phyloP scores from a whole-genome alignment of 2,797 vertebrate genomes.

The Cyprinella venusta region DNA sequence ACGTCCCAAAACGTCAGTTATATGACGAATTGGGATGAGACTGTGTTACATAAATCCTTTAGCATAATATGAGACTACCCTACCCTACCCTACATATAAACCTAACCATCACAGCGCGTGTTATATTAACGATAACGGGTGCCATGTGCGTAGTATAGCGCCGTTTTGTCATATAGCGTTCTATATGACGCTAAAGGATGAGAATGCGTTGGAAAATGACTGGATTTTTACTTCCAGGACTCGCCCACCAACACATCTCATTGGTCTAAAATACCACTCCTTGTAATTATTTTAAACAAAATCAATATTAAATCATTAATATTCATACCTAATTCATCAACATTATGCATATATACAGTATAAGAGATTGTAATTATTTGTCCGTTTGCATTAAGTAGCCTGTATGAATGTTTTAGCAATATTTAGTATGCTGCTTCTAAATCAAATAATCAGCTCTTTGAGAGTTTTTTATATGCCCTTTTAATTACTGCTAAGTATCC shows the following conservation, averaged over 20 bases:
- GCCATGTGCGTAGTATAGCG: too few species aligned
- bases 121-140: too few species aligned
- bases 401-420: constrained; percentile 11
- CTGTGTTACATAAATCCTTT: too few species aligned
- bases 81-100: too few species aligned
- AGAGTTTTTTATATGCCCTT: constrained; percentile 12
- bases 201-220: too few species aligned
- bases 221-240: background rate
- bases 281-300: background rate
- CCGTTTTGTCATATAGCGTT: too few species aligned
- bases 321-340: background rate
- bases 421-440: background rate
- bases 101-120: too few species aligned
- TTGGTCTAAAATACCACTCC: background rate
- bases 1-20: too few species aligned
- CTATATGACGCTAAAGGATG: too few species aligned
- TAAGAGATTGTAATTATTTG: constrained; percentile 11
- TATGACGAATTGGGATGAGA: too few species aligned
- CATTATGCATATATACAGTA: background rate
- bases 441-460: constrained; percentile 34
- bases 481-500: constrained; percentile 38
- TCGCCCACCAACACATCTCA: background rate
- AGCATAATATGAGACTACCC: too few species aligned
- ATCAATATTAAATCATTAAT: background rate
- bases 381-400: background rate